Evolutionary conservation across 2,888 invertebrate species (phyloP).

Genomic region (Chaetoderma sp.): DNA sequence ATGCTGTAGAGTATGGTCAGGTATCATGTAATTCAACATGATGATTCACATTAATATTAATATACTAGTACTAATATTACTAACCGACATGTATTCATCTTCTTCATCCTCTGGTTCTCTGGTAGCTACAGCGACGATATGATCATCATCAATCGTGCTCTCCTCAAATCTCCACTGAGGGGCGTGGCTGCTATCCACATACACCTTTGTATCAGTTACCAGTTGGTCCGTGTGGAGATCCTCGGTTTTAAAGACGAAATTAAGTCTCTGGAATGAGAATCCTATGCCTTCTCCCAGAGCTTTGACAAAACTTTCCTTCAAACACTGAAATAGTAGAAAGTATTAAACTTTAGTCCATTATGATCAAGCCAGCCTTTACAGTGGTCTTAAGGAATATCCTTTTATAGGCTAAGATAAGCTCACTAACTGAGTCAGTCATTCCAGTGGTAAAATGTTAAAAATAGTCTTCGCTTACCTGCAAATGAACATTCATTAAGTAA

Average conservation of each 20-base stretch:
- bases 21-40: no score
- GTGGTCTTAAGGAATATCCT: no score
- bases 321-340: constrained; percentile 73
- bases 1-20: no score
- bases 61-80: neutral
- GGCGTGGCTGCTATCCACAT: constrained; percentile 74
- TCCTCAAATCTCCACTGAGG: constrained; percentile 87
- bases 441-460: no score
- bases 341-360: constrained; percentile 1
- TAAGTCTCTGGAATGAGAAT: constrained; percentile 80
- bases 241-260: constrained; percentile 75
- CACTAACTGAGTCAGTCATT: no score
- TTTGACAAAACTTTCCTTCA: constrained; percentile 95
- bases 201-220: constrained; percentile 77
- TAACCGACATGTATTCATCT: neutral
- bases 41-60: no score
- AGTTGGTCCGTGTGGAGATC: constrained; percentile 25
- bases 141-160: constrained; percentile 79
- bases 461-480: no score
- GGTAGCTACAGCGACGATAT: constrained; percentile 81
- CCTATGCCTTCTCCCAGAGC: constrained; percentile 89
- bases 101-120: neutral
- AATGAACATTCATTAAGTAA: no score
- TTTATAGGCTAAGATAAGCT: no score
- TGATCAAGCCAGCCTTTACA: no score